Conservation (phyloP, 2,888 invertebrate genomes). For the Buathra laborator region DNA sequence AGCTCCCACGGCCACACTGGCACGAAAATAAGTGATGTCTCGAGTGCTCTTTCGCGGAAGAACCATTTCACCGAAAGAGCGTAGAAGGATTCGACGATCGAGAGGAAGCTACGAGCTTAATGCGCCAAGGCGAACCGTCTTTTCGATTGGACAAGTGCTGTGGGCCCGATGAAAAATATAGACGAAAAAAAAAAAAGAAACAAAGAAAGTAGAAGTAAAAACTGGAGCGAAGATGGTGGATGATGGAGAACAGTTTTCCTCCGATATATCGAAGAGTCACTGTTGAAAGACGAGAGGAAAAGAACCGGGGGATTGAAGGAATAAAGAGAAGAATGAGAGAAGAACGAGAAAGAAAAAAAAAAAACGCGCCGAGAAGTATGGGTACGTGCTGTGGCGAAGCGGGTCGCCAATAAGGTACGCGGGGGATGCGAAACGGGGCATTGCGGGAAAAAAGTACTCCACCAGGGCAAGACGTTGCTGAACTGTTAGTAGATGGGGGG, state of each 20-base stretch:
- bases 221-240: conserved; percentile 30
- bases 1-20: conserved; percentile 16
- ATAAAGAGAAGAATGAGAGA: neutral
- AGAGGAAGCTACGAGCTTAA: conserved; percentile 53
- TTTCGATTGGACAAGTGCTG: conserved; percentile 58
- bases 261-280: conserved; percentile 58
- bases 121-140: conserved; percentile 53
- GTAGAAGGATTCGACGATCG: conserved; percentile 51
- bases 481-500: conserved; percentile 30
- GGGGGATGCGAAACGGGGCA: conserved; percentile 43
- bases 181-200: conserved; percentile 9
- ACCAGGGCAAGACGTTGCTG: conserved; percentile 44
- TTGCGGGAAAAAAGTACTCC: conserved; percentile 51
- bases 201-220: conserved; percentile 28
- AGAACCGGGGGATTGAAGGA: conserved; percentile 22
- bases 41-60: conserved; percentile 53
- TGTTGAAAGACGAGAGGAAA: conserved; percentile 45
- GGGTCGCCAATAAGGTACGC: conserved; percentile 48
- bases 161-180: conserved; percentile 7
- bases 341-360: conserved; percentile 25
- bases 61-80: conserved; percentile 44
- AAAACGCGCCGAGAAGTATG: conserved; percentile 44
- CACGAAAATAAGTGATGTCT: conserved; percentile 55
- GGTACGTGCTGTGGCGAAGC: conserved; percentile 54
- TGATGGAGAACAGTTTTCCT: conserved; percentile 63